Percentiles rank a stretch among this genome's conserved stretches.
These are phyloP conservation scores for Centruroides sculpturatus DNA, from an alignment of 1,140 invertebrate genomes.

Conservation along the genomic window DNA sequence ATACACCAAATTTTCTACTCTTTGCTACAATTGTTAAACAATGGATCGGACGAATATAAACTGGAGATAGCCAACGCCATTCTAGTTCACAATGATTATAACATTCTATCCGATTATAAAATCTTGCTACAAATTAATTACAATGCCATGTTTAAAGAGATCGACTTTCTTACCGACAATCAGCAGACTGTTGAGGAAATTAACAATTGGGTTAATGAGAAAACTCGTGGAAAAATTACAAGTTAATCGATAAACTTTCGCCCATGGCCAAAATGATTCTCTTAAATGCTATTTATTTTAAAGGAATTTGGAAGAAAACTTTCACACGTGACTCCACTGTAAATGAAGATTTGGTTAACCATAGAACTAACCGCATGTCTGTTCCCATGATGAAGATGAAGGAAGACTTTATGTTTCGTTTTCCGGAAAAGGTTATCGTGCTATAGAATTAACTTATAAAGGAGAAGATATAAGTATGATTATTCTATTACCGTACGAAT, in stretches of 20 bases:
- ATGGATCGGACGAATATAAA: neutral
- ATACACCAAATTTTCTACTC: constrained; percentile 25
- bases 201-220: constrained; percentile 57
- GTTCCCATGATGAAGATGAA: constrained; percentile 4
- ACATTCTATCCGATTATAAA: constrained; percentile 36
- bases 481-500: constrained; percentile 21
- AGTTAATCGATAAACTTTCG: constrained; percentile 5
- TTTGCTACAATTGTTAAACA: neutral
- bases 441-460: constrained; percentile 45
- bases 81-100: neutral
- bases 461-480: constrained; percentile 26
- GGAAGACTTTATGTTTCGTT: neutral
- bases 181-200: constrained; percentile 40
- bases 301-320: constrained; percentile 18
- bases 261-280: constrained; percentile 16
- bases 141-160: constrained; percentile 42
- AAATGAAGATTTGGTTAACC: neutral
- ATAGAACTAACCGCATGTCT: neutral
- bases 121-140: constrained; percentile 40
- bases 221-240: constrained; percentile 53
- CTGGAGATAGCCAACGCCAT: neutral
- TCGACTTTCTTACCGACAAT: constrained; percentile 47
- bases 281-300: constrained; percentile 25
- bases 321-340: constrained; percentile 9
- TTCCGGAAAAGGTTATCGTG: neutral